These are phyloP conservation scores for Serrognathus titanus DNA, from an alignment of 2,888 invertebrate genomes.

Conservation along the genomic window DNA sequence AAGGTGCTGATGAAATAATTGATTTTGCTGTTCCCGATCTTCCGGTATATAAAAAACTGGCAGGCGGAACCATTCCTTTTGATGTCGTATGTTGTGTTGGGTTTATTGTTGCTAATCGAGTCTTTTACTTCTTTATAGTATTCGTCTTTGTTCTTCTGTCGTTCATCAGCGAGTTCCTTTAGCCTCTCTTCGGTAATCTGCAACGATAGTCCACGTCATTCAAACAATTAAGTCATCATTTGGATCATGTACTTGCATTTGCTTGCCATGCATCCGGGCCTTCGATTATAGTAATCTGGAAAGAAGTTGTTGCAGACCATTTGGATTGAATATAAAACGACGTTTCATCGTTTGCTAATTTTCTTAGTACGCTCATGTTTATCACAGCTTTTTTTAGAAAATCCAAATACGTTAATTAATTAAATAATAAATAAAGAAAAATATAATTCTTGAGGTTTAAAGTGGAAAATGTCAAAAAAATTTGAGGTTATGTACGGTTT, in stretches of 20 bases:
- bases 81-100: slow-evolving; percentile 16
- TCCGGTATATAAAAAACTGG: slow-evolving; percentile 24
- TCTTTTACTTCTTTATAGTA: slow-evolving; percentile 23
- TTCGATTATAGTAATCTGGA: slow-evolving; percentile 20
- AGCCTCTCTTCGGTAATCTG: slow-evolving; percentile 24
- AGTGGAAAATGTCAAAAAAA: too few species aligned
- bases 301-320: slow-evolving; percentile 10
- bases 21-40: slow-evolving; percentile 16
- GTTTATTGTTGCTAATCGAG: slow-evolving; percentile 13
- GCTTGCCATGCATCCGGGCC: slow-evolving; percentile 18
- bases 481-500: too few species aligned
- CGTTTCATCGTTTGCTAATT: slow-evolving; percentile 15
- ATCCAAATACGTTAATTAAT: too few species aligned
- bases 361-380: not conserved
- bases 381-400: too few species aligned
- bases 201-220: slow-evolving; percentile 6
- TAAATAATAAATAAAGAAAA: too few species aligned
- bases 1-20: slow-evolving; percentile 26
- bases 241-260: slow-evolving; percentile 13
- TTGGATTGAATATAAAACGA: slow-evolving; percentile 6
- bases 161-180: slow-evolving; percentile 20
- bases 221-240: not conserved
- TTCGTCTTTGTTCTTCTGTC: slow-evolving; percentile 17
- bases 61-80: not conserved
- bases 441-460: too few species aligned